Conservation (phyloP, 2,797 vertebrate genomes). For the Arnoldichthys spilopterus region DNA sequence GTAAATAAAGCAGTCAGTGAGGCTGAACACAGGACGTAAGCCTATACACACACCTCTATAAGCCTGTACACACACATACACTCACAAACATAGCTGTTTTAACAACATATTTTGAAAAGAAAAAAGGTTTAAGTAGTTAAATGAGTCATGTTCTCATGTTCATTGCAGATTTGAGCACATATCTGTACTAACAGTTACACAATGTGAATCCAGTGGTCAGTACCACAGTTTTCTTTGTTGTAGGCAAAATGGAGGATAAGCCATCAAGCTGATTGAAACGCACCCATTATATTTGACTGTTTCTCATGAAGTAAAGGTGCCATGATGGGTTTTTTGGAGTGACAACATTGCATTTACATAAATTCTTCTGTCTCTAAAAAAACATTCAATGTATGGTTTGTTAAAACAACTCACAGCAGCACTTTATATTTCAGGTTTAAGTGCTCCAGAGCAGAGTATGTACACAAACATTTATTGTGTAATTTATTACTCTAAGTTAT, state of each 20-base stretch:
- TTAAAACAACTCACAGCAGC: too few species aligned
- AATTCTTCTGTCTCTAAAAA: too few species aligned
- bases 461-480: too few species aligned
- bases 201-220: not conserved
- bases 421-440: too few species aligned
- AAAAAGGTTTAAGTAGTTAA: slow-evolving; percentile 37
- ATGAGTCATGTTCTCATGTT: slow-evolving; percentile 18
- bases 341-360: too few species aligned
- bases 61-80: not conserved
- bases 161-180: slow-evolving; percentile 16
- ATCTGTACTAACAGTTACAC: not conserved
- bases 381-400: too few species aligned
- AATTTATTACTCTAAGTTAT: too few species aligned
- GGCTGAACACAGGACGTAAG: slow-evolving; percentile 37
- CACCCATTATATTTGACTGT: too few species aligned
- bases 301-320: too few species aligned
- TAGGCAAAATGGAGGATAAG: slow-evolving; percentile 2
- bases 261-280: too few species aligned
- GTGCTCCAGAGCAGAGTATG: too few species aligned
- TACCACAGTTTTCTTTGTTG: not conserved
- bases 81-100: not conserved
- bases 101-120: slow-evolving; percentile 6
- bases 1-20: slow-evolving; percentile 50
- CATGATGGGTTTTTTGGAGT: too few species aligned
- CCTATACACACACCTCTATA: slow-evolving; percentile 47